A percentile compares a stretch with the other conserved stretches of the same genome.
These are phyloP conservation scores for Meles meles DNA, from an alignment of 2,113 vertebrate species.

Conservation along the genomic window DNA sequence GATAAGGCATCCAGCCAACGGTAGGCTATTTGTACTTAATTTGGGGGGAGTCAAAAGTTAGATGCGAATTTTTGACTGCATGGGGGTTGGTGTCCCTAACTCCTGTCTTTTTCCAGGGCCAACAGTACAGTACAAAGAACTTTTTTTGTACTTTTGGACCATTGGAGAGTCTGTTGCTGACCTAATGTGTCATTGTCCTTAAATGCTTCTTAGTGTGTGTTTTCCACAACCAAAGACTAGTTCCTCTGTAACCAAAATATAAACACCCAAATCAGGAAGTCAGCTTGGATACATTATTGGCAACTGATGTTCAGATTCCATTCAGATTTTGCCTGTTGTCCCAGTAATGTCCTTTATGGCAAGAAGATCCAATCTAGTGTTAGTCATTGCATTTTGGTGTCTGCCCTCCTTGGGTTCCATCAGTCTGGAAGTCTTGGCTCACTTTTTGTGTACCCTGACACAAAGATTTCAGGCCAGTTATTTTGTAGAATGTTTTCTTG, in stretches of 20 bases:
- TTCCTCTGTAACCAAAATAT: neutral
- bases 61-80: neutral
- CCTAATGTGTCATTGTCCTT: neutral
- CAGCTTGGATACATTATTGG: neutral
- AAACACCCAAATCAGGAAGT: neutral
- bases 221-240: neutral
- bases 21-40: neutral
- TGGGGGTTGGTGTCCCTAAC: neutral
- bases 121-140: neutral
- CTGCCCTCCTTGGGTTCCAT: no score
- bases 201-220: neutral
- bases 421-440: neutral
- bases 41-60: neutral
- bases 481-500: neutral
- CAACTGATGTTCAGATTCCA: neutral
- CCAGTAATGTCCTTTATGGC: neutral
- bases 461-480: neutral
- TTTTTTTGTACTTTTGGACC: neutral
- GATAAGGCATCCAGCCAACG: neutral
- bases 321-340: neutral
- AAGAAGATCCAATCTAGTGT: neutral
- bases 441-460: neutral
- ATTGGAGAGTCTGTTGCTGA: neutral
- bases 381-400: accelerated
- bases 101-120: neutral